Base-by-base conservation (phyloP, 2,113 vertebrate species). In the Xiphophorus hellerii region DNA sequence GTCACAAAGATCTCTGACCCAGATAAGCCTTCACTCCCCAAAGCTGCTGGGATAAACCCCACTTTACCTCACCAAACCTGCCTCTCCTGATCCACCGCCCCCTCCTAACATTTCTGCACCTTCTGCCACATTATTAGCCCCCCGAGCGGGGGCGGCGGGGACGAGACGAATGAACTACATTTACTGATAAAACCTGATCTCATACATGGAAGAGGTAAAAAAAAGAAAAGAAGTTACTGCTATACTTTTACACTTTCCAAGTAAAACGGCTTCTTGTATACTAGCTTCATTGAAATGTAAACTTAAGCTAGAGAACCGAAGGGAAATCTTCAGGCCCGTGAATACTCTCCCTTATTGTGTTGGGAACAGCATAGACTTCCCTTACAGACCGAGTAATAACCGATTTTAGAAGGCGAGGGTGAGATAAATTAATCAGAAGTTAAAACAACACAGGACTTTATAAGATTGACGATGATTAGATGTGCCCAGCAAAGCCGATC, bases 41-140 rank as follows among this genome's bases (percentile, higher is more conserved):
- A 94, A 93, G 90, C 94, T 92, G 91, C 73, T 69, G 81, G 84
- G 90, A 91, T 94, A 94, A 95, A 94, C 87, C 93, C 92, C 94
- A 93, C 91, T 94, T 95, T 94, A 93, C 93, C 92, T 94, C 93
- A 93, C 90, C 93, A 94, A 94, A 94, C 94, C 94, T 93, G 92
- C 88, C 89, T 92, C 84, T 84, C 79, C 87, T 92, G 87, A 93
- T 92, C 91, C 90, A 84, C 78, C 77, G 77, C 82, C 78, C 70
- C 84, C 80, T 17, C 81, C 58, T 9, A 30, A 74, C 80, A 77
- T 86, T 75, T 84, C 71, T 69, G 72, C 84, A 77, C 87, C 90
- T 92, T 92, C 92, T 93, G 92, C 88, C 85, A 84, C 69, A 13
- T 87, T 79, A 85, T 81, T 84, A 85, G 87, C 87, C 80, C 69